Evolutionary conservation across 2,888 invertebrate species (phyloP).

Genomic region (Phoenoteleia sp.): DNA sequence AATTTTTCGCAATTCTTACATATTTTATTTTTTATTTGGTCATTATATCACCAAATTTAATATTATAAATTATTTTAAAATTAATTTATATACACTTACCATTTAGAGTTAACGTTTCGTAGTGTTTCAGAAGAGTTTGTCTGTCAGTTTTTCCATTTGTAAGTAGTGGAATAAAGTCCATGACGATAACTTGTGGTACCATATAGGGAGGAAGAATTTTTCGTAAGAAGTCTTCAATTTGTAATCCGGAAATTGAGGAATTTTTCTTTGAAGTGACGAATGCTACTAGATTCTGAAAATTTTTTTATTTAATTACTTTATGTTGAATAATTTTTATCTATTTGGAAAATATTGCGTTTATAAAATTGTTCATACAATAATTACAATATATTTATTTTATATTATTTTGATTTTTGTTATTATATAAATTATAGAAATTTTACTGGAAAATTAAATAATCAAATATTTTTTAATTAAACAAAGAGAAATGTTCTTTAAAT

Average conservation of each 20-base stretch:
- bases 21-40: too few relatives aligned
- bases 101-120: constrained; percentile 88
- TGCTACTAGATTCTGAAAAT: constrained; percentile 90
- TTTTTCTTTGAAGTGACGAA: constrained; percentile 88
- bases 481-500: too few relatives aligned
- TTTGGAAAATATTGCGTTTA: too few relatives aligned
- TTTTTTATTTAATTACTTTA: not conserved
- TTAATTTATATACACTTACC: constrained; percentile 60
- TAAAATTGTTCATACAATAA: too few relatives aligned
- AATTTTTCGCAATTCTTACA: too few relatives aligned
- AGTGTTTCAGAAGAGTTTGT: constrained; percentile 92
- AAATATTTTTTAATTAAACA: too few relatives aligned
- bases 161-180: constrained; percentile 92
- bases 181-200: constrained; percentile 91
- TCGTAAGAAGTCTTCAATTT: constrained; percentile 90
- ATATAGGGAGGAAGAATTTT: constrained; percentile 92
- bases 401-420: too few relatives aligned
- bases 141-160: constrained; percentile 96
- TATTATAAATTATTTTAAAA: not conserved
- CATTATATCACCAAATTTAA: too few relatives aligned
- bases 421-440: too few relatives aligned
- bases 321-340: too few relatives aligned
- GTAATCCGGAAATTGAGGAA: constrained; percentile 87
- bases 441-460: too few relatives aligned
- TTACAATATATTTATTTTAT: too few relatives aligned